Conservation (phyloP, 2,113 vertebrate species). For the Sprattus sprattus region DNA sequence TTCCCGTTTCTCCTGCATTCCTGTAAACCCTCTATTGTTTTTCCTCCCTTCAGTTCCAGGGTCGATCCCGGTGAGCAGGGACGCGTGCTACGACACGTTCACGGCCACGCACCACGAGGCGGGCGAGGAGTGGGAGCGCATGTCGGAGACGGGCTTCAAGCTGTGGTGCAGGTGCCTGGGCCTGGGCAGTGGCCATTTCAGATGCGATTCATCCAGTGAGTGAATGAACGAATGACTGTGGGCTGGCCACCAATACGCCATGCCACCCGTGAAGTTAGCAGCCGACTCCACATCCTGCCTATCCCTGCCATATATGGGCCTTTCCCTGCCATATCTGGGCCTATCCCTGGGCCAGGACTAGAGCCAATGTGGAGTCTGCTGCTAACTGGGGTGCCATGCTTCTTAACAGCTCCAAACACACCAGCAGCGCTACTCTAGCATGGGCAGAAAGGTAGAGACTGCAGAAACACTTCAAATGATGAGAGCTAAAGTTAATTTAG, state of each 20-base stretch:
- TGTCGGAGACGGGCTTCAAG: constrained; percentile 96
- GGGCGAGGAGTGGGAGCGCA: constrained; percentile 93
- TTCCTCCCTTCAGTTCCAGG: constrained; percentile 69
- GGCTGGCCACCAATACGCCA: neutral
- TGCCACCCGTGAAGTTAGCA: constrained; percentile 22
- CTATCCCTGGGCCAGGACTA: neutral
- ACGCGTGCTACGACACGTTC: constrained; percentile 91
- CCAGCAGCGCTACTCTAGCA: constrained; percentile 40
- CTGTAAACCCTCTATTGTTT: neutral
- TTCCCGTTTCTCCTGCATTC: neutral
- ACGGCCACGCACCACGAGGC: constrained; percentile 84
- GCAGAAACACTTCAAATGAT: neutral
- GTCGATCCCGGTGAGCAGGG: constrained; percentile 61
- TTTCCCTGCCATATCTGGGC: neutral
- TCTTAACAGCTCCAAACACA: neutral
- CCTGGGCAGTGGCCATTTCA: constrained; percentile 93
- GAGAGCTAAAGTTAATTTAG: neutral
- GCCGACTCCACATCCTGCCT: neutral
- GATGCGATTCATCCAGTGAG: constrained; percentile 99
- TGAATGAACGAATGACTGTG: constrained; percentile 55
- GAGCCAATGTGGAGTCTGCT: neutral
- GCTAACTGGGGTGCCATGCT: neutral
- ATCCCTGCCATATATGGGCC: too few relatives aligned
- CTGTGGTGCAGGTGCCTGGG: constrained; percentile 94
- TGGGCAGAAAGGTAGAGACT: constrained; percentile 39